Evolutionary conservation across 2,113 vertebrate genomes (phyloP), one percentile per base, ranked within the genome.

Genomic region (Ursus arctos): DNA sequence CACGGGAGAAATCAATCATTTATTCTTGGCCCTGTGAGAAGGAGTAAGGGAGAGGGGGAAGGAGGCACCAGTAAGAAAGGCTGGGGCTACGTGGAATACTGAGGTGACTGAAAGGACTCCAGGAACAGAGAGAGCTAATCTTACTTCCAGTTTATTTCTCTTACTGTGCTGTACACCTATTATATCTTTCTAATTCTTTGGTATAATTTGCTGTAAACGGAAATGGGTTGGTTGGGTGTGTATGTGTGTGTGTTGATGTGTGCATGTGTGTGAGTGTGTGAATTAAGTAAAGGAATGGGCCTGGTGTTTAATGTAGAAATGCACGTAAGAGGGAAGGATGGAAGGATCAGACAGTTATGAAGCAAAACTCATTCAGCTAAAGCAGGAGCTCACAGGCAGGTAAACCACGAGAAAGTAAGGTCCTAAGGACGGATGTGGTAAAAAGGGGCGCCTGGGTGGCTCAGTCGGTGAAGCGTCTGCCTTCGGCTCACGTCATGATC

Each of bases 181-280:
- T 51, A 16, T 36, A 7, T 79, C 47, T 95, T 89, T 67, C 83
- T 12, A 76, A 94, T 84, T 47, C 4, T 94, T 95, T 74, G 69
- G 26, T 94, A 59, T 80, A 86, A 74, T 77, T 69, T 88, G 26
- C 55, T 97, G 2, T 57, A 88, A 88, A 79, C 7, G 59, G 63
- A 88, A 92, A 67, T 88, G 59, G n/a, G 7, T 77, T 79, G 47
- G 28, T 71, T 79, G 80, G 21, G 43, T 84, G 19, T 76, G 6
- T 47, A 61, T 69, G 55, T 92, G 24, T 87, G 83, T 87, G 59
- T 79, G 14, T 59, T 24, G 57, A 59, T 59, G 57, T 59, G 57
- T 59, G 57, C 57, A 59, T 79, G 49, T 49, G 18, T 33, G 31
- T 72, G 24, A 61, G 26, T 18, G 36, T 77, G 40, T 63, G 47